These are phyloP conservation scores for Mycetomoellerius zeteki DNA, from an alignment of 1,140 invertebrate genomes.

Conservation along the genomic window DNA sequence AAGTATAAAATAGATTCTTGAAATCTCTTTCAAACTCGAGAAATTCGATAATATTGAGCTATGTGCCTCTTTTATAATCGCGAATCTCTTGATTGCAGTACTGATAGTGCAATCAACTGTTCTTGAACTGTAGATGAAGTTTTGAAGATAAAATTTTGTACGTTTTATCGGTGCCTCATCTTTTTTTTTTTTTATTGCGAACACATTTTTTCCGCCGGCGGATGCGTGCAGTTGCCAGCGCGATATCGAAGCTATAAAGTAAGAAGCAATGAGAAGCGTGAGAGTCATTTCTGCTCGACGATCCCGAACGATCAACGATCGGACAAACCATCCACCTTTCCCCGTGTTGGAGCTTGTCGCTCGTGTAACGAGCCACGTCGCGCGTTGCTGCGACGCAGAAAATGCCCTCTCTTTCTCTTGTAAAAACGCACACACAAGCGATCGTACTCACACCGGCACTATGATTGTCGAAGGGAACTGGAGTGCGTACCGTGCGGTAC, in stretches of 20 bases:
- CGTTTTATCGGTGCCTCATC: slow-evolving; percentile 21
- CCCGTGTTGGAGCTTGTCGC: slow-evolving; percentile 10
- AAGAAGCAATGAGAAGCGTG: slow-evolving; percentile 23
- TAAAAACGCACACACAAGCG: slow-evolving; percentile 50
- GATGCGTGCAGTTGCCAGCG: not conserved
- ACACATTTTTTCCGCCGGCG: slow-evolving; percentile 25
- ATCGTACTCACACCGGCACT: slow-evolving; percentile 52
- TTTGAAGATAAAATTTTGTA: slow-evolving; percentile 13
- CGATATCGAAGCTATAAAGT: not conserved
- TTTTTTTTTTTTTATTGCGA: not conserved
- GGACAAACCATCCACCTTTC: not conserved
- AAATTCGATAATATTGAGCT: slow-evolving; percentile 36
- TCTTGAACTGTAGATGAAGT: not conserved
- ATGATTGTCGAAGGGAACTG: slow-evolving; percentile 67
- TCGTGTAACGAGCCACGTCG: slow-evolving; percentile 33
- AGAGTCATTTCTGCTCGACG: slow-evolving; percentile 7
- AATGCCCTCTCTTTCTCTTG: slow-evolving; percentile 34
- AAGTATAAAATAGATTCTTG: not conserved
- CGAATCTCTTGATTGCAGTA: slow-evolving; percentile 10
- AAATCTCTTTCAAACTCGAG: not conserved
- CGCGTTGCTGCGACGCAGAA: not conserved
- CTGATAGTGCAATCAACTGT: not conserved
- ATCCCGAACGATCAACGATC: slow-evolving; percentile 18
- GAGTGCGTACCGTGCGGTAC: not conserved
- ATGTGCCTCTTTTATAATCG: not conserved